phyloP scores from a whole-genome alignment of 2,888 invertebrate species.

The Drosophila histrio region DNA sequence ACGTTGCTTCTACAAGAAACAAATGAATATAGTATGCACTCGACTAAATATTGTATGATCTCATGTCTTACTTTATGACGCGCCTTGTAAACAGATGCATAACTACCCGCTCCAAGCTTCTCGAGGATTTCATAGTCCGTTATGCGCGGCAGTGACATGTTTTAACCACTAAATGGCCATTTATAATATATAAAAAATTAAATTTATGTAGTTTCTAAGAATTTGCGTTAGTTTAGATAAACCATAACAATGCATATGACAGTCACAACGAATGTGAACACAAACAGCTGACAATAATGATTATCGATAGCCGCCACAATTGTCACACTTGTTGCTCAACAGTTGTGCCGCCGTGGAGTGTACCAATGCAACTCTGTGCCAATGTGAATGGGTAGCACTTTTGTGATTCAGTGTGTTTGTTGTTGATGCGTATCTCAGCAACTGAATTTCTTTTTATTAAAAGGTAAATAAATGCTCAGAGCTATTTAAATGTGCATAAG shows the following conservation, averaged over 20 bases:
- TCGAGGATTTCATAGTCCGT: slow-evolving; percentile 89
- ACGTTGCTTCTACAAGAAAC: slow-evolving; percentile 85
- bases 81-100: slow-evolving; percentile 93
- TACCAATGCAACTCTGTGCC: slow-evolving; percentile 20
- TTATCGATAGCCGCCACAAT: slow-evolving; percentile 4
- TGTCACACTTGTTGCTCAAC: slow-evolving; percentile 21
- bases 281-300: slow-evolving; percentile 24
- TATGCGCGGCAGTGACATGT: slow-evolving; percentile 83
- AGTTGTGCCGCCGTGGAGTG: slow-evolving; percentile 23
- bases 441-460: slow-evolving; percentile 31
- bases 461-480: slow-evolving; percentile 47
- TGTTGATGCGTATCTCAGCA: slow-evolving; percentile 53
- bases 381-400: slow-evolving; percentile 37
- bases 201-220: neutral
- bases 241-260: slow-evolving; percentile 35
- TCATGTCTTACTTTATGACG: slow-evolving; percentile 76
- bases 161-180: slow-evolving; percentile 16
- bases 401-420: slow-evolving; percentile 53
- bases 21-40: neutral
- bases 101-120: slow-evolving; percentile 92
- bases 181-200: neutral
- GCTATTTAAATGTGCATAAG: neutral
- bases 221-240: slow-evolving; percentile 16
- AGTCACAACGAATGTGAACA: slow-evolving; percentile 25
- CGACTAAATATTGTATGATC: neutral